Base-by-base conservation (phyloP, 2,888 invertebrate genomes). In the Campopleginae sp. region DNA sequence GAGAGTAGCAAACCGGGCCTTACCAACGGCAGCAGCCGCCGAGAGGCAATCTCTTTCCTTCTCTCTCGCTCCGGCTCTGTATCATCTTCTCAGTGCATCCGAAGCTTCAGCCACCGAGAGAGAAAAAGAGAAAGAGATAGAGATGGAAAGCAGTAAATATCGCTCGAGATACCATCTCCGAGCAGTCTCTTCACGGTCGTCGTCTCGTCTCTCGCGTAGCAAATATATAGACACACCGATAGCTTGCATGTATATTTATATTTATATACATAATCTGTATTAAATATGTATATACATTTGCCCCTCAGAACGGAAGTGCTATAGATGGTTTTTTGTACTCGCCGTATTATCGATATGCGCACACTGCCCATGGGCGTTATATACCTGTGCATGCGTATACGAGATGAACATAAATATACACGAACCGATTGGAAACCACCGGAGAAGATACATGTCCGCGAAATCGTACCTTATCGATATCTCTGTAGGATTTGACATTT, bases 91-190 rank as follows among this genome's bases (percentile, higher is more conserved):
- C 19, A 58, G 58, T 78, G 58, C 54, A 48, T 78, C 66, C 48
- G 54, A 68, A 58, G 66, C 77, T 78, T 66, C 27, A 74, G 63
- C 44, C 65, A 48, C 19, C 51, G 54, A 79, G 66, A 46, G 74
- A 76, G 77, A 81, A 51, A 66, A 38, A 87, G 86, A 84, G 42
- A 78, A 19, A 78, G 74, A 75, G 46, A 51, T 33, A 46, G 31
- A 75, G 61, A 31, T 33, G 44, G 48, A 79, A 71, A 66, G 89
- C 89, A 90, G 90, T 91, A 91, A 91, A 91, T 92, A 92, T 91
- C 90, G 89, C 86, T 84, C 87, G 87, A 89, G 91, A 92, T 92
- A 92, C 91, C 89, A 92, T 92, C 91, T 89, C 81, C 88, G 70
- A 83, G n/a, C n/a, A n/a, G 82, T 82, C 82, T 80, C 85, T 86